Base-by-base conservation (phyloP, 2,797 vertebrate species). In the Chelmon rostratus region DNA sequence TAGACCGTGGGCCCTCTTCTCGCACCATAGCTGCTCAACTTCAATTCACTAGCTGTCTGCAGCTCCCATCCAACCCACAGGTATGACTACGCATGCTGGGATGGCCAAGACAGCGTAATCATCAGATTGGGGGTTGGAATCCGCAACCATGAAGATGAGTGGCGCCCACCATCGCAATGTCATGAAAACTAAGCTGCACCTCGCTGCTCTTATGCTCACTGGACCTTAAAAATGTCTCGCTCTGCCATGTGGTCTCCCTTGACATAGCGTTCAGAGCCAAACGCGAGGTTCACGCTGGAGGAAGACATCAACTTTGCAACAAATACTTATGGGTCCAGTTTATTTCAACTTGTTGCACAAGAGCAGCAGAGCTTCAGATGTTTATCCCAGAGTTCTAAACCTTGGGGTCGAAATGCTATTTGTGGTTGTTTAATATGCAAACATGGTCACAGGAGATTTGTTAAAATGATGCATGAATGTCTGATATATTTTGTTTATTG, bases 1-100 rank as follows among this genome's bases (percentile, higher is more conserved):
- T 73, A 89, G 83, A 90, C 89, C 84, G 73, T 31, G 3, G 72
- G 81, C 79, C 87, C 85, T 82, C 85, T 90, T 90, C 90, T 93
- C 87, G 86, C 90, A 92, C 87, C 90, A 91, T 91, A 90, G 92
- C 91, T 50, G 76, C 83, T 91, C 86, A 73, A 84, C 89, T 88
- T 88, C 82, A 88, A 81, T 91, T 91, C 90, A 85, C 86, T 88
- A 85, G 86, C 86, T 86, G 85, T 79, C 86, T 89, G 78, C 83
- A 85, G 84, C 84, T 89, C 78, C 83, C 78, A 76, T 91, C 93
- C 93, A 94, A 93, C 92, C 93, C 94, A 92, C 92, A 92, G 90
- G 90, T 92, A 93, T 94, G 90, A 85, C 82, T 81, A 69, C 52
- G 66, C 84, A 86, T 40, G 28, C 86, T 88, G 82, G 78, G 89